A percentile compares a stretch with the other conserved stretches of the same genome.
These are phyloP conservation scores for Trinorchestia longiramus DNA, from an alignment of 1,140 invertebrate species.

Conservation along the genomic window DNA sequence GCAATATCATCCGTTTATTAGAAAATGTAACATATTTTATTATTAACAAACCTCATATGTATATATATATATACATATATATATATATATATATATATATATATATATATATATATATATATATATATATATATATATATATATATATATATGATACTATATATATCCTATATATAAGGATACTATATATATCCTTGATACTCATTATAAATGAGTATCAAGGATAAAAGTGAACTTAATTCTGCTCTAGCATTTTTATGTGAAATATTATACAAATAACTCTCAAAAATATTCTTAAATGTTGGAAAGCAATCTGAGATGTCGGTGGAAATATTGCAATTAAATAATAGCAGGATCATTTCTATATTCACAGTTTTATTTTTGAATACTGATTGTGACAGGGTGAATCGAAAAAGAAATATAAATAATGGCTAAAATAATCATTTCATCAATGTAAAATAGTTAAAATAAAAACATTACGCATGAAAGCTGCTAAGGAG, in stretches of 20 bases:
- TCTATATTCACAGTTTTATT: neutral
- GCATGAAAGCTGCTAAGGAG: neutral
- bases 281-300: neutral
- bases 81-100: no score
- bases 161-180: no score
- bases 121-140: no score
- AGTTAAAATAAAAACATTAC: neutral
- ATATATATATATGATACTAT: no score
- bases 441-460: neutral
- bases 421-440: neutral
- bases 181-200: no score
- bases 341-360: neutral
- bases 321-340: neutral
- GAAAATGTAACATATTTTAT: neutral
- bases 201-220: neutral
- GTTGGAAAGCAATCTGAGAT: neutral
- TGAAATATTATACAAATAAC: neutral
- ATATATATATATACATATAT: no score
- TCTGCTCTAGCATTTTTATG: neutral
- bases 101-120: no score
- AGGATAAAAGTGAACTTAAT: neutral
- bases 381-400: neutral
- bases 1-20: neutral
- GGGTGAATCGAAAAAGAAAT: neutral
- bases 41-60: neutral